phyloP scores from a whole-genome alignment of 2,113 vertebrate species.

The Ceyx margarethae region DNA sequence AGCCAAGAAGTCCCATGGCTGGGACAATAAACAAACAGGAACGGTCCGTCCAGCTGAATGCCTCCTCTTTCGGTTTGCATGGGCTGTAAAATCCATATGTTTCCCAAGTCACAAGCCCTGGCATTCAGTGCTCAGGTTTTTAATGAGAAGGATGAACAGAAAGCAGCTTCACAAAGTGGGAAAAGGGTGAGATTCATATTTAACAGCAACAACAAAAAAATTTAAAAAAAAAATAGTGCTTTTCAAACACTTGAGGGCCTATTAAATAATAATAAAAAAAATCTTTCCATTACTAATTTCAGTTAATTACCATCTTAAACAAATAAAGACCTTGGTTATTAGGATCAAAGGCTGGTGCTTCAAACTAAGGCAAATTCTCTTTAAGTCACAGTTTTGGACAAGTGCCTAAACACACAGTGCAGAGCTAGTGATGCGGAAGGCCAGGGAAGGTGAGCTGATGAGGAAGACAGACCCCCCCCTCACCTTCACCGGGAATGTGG shows the following conservation, averaged over 20 bases:
- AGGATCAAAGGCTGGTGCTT: constrained; percentile 37
- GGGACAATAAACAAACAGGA: constrained; percentile 43
- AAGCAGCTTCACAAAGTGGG: background rate
- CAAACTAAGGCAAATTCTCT: background rate
- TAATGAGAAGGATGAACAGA: constrained; percentile 1
- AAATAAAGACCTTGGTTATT: constrained; percentile 13
- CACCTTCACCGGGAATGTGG: background rate
- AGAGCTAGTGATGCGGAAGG: background rate
- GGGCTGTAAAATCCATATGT: background rate
- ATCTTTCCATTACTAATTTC: constrained; percentile 53
- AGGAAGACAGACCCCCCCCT: background rate
- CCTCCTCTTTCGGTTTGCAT: background rate
- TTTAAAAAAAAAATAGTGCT: background rate
- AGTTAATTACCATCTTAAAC: constrained; percentile 38
- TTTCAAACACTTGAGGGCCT: background rate
- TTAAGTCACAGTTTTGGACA: constrained; percentile 2
- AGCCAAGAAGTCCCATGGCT: constrained; percentile 37
- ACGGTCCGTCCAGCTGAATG: background rate
- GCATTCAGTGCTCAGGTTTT: background rate
- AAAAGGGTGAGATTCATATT: background rate
- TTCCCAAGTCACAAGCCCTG: background rate
- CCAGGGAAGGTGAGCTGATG: background rate
- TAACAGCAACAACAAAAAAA: background rate
- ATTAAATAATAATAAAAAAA: constrained; percentile 1
- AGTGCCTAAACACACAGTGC: background rate